These are phyloP conservation scores for Syrmaticus mikado DNA, from an alignment of 2,113 vertebrate genomes.

Conservation along the genomic window DNA sequence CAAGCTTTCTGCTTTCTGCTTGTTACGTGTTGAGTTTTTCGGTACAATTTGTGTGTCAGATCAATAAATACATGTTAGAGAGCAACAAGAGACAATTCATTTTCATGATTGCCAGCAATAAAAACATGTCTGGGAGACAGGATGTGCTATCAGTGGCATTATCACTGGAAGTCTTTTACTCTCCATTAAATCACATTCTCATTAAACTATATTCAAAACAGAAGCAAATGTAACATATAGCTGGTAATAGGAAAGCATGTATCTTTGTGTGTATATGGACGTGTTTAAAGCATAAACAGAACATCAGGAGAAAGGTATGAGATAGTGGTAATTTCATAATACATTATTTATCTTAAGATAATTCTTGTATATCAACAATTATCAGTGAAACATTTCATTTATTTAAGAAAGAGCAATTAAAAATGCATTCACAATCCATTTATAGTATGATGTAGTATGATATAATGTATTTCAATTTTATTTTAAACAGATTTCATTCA, in stretches of 20 bases:
- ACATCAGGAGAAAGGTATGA: neutral
- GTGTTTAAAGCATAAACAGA: neutral
- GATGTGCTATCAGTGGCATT: neutral
- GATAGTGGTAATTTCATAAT: neutral
- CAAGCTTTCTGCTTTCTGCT: neutral
- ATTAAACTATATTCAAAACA: neutral
- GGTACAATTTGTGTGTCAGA: neutral
- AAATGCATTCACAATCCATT: neutral
- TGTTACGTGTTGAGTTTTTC: neutral
- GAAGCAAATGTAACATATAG: neutral
- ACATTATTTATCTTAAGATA: neutral
- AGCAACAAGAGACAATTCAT: neutral
- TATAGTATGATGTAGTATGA: neutral
- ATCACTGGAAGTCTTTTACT: neutral
- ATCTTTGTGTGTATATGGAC: neutral
- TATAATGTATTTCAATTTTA: neutral
- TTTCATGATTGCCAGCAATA: neutral
- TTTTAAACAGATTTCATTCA: neutral
- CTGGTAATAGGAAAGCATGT: neutral
- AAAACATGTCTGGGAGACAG: neutral
- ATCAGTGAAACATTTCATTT: neutral
- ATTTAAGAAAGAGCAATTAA: neutral
- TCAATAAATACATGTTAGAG: neutral
- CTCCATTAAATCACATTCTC: slow-evolving; percentile 1
- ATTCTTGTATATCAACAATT: neutral